These are phyloP conservation scores for Amphilophus citrinellus DNA, from an alignment of 2,113 vertebrate genomes.

Conservation along the genomic window DNA sequence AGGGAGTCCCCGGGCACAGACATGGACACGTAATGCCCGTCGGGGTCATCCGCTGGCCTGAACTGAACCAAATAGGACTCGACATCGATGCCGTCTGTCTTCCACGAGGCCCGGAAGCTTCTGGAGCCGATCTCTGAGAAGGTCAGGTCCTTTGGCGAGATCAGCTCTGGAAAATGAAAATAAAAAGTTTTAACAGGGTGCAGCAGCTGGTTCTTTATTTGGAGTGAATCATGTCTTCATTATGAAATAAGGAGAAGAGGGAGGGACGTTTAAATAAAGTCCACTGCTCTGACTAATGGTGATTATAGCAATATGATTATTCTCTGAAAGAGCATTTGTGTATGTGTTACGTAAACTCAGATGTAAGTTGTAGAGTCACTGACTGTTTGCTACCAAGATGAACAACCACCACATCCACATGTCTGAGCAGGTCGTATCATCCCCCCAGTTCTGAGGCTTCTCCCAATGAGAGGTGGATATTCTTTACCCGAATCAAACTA, in stretches of 20 bases:
- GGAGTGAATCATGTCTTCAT: background rate
- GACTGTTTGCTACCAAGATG: too few species aligned
- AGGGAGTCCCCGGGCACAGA: conserved; percentile 86
- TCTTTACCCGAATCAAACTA: background rate
- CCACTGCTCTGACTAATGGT: background rate
- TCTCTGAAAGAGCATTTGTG: background rate
- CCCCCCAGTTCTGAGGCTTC: background rate
- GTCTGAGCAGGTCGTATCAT: too few species aligned
- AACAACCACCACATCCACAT: too few species aligned
- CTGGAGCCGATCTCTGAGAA: conserved; percentile 89
- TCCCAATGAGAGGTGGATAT: background rate
- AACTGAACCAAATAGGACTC: conserved; percentile 89
- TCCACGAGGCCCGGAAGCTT: conserved; percentile 90
- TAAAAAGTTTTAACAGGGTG: too few species aligned
- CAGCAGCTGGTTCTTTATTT: background rate
- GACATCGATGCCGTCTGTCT: conserved; percentile 81
- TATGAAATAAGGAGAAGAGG: background rate
- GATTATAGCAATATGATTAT: background rate
- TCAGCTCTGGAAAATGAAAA: conserved; percentile 78
- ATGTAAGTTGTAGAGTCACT: background rate
- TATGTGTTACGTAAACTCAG: background rate
- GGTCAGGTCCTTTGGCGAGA: conserved; percentile 84
- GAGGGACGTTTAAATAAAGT: background rate
- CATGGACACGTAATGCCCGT: conserved; percentile 85
- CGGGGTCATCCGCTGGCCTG: conserved; percentile 71